A percentile compares a stretch with the other conserved stretches of the same genome.
These are phyloP conservation scores for Corynorhinus townsendii DNA, from an alignment of 2,113 vertebrate genomes.

Conservation along the genomic window DNA sequence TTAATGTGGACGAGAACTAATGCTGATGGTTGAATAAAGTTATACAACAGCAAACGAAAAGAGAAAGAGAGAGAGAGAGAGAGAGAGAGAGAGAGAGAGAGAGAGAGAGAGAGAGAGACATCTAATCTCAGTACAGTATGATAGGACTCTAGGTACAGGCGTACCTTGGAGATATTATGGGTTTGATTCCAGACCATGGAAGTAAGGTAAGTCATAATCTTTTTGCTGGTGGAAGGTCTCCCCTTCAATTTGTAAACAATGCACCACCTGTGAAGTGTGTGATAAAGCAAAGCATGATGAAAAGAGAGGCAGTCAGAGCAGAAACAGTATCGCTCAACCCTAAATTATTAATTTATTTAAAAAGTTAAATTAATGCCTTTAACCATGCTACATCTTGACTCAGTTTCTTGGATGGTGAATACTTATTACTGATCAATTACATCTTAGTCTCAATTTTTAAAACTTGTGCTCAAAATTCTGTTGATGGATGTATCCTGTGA, in stretches of 20 bases:
- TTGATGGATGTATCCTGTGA: neutral
- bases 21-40: too few species aligned
- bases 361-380: neutral
- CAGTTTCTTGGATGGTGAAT: neutral
- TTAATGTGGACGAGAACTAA: too few species aligned
- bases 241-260: neutral
- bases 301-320: neutral
- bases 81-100: too few species aligned
- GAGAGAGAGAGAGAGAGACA: too few species aligned
- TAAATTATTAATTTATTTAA: neutral
- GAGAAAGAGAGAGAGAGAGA: too few species aligned
- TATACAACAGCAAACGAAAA: too few species aligned
- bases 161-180: neutral
- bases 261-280: neutral
- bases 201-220: neutral
- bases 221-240: neutral
- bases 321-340: neutral
- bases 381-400: neutral
- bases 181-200: too few species aligned
- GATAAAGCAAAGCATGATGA: neutral
- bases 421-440: neutral
- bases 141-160: accelerated
- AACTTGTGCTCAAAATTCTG: neutral
- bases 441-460: neutral
- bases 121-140: neutral